Evolutionary conservation across 92 coral and sea anemone species (phyloP), one percentile per base, ranked within the genome.

Genomic region (Siderastrea radians): DNA sequence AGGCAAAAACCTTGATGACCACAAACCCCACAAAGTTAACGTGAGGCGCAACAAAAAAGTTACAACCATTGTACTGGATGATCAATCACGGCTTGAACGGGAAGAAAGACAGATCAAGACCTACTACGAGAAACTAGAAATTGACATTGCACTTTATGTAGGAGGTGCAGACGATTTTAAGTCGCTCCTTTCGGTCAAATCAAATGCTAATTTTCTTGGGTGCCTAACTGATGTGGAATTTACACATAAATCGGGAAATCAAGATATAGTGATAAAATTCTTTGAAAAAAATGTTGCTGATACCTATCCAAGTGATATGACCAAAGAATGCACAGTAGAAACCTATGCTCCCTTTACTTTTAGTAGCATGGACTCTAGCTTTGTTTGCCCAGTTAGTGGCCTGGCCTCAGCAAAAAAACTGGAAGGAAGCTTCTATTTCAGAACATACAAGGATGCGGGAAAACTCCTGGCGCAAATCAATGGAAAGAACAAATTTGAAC

Each of bases 1-100:
- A 63, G 98, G 98, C 14, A 92, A 93, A 63, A 93, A 93, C 65
- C 88, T 95, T 14, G 90, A 91, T 15, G 90, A 95, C 84, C 93
- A 92, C 50, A 12, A 74, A 49, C 77, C 79, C n/a, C 98, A 95
- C 71, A 13, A n/a, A 12, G 93, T 95, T 49, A 7, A 46, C 2
- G 76, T 95, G 15, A 63, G 55, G 1, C 96, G 85, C 63, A 60
- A 65, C 5, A 72, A 74, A 2, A 53, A 64, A 4, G 83, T 59
- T 43, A 90, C 89, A 26, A 82, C 84, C 64, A 58, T 95, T 45
- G 78, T 48, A 45, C 90, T 95, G 14, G 96, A 95, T 44, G 14
- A 50, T 3, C 51, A 43, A n/a, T 54, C 59, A 11, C 12, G 16
- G 7, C 4, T 1, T 8, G 79, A 52, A 74, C 72, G 60, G 57